Conservation (phyloP, 2,797 vertebrate genomes). For the Sebastes taczanowskii region DNA sequence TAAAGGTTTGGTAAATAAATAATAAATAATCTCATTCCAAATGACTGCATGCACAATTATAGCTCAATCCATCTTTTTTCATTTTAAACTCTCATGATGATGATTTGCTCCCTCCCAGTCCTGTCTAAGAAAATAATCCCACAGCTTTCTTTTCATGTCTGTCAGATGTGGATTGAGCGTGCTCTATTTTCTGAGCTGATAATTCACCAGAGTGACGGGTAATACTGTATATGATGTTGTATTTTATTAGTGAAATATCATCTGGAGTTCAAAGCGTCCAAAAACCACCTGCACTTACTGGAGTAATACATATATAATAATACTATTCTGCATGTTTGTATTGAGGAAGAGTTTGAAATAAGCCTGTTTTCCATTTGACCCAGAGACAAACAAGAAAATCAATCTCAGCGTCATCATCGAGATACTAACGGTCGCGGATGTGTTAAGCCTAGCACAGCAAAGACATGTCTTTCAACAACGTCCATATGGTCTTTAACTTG, state of each 20-base stretch:
- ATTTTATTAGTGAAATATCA: constrained; percentile 16
- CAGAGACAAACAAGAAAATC: neutral
- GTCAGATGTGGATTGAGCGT: constrained; percentile 7
- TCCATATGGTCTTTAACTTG: neutral
- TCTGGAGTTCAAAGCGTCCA: constrained; percentile 6
- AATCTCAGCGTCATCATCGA: neutral
- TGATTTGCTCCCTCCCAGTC: constrained; percentile 3
- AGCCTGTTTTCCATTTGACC: neutral
- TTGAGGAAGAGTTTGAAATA: neutral
- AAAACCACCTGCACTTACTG: neutral
- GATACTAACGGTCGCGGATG: neutral
- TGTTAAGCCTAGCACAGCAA: neutral
- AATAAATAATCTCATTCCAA: neutral
- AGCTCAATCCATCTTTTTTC: constrained; percentile 15
- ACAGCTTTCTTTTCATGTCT: constrained; percentile 33
- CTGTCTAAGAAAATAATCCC: constrained; percentile 34
- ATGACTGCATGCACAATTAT: neutral
- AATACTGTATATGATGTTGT: neutral
- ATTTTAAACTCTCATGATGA: constrained; percentile 29
- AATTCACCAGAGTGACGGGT: constrained; percentile 16
- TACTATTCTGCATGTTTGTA: neutral
- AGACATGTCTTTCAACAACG: neutral
- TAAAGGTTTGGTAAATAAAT: neutral
- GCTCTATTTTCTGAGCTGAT: constrained; percentile 10
- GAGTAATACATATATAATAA: neutral